Evolutionary conservation across 23 tunicate genomes (phyloP).

Genomic region (Clavelina lepadiformis): DNA sequence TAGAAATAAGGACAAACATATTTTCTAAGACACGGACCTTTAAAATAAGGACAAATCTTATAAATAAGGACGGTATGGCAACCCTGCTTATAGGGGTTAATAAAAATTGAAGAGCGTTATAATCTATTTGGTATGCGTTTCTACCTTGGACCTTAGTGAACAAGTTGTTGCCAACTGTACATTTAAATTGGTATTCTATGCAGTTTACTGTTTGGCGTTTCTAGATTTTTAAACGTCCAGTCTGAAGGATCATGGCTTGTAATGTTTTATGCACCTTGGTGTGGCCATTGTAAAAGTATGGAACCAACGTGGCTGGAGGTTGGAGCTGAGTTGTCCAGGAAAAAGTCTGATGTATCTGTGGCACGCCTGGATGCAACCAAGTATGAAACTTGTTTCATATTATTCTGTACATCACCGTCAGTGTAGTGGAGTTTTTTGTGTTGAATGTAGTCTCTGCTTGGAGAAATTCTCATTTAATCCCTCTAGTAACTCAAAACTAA

Average conservation of each 20-base stretch:
- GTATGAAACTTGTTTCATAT: constrained; percentile 1
- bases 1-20: too few species aligned
- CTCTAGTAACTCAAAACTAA: neutral
- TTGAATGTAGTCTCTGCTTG: neutral
- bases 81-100: too few species aligned
- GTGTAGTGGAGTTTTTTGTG: neutral
- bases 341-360: constrained; percentile 41
- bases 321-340: constrained; percentile 30
- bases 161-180: too few species aligned
- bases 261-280: constrained; percentile 98
- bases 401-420: neutral
- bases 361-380: constrained; percentile 82
- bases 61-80: too few species aligned
- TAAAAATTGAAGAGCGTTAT: too few species aligned
- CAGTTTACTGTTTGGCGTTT: too few species aligned
- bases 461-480: neutral
- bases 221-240: constrained; percentile 43
- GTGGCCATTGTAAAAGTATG: constrained; percentile 89
- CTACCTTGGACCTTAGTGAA: too few species aligned
- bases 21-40: too few species aligned
- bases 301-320: constrained; percentile 88
- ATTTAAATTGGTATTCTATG: too few species aligned
- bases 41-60: too few species aligned
- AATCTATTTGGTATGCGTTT: too few species aligned
- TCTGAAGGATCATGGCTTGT: constrained; percentile 66